Conservation (phyloP, 2,113 vertebrate species). For the Symphodus melops region DNA sequence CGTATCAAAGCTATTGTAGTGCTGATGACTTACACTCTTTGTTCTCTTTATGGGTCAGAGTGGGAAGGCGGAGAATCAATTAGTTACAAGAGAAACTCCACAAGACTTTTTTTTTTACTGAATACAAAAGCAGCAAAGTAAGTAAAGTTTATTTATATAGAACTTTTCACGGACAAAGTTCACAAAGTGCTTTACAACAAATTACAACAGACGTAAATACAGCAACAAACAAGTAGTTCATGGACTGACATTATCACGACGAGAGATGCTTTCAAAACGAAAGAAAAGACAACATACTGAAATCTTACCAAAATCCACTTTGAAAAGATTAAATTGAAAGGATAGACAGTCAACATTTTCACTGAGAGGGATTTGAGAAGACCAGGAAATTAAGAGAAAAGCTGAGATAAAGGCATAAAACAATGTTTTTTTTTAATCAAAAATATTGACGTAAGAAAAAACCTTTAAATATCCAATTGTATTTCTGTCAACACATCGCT, state of each 20-base stretch:
- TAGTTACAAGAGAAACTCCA: background rate
- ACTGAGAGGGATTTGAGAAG: background rate
- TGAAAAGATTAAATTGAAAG: too few species aligned
- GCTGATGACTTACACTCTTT: slow-evolving; percentile 46
- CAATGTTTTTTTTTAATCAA: too few species aligned
- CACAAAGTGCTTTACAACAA: too few species aligned
- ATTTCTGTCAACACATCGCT: background rate
- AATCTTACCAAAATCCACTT: background rate
- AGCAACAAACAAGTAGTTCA: too few species aligned
- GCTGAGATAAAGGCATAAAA: background rate
- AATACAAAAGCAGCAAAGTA: background rate
- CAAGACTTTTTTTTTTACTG: background rate
- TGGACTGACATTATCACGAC: too few species aligned
- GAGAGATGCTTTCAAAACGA: slow-evolving; percentile 7
- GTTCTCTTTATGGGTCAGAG: slow-evolving; percentile 41
- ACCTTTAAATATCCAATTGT: too few species aligned
- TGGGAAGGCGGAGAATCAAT: slow-evolving; percentile 52
- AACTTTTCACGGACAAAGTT: too few species aligned
- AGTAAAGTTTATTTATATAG: too few species aligned
- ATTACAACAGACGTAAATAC: too few species aligned
- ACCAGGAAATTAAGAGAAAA: background rate
- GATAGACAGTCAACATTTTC: too few species aligned
- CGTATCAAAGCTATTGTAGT: slow-evolving; percentile 49
- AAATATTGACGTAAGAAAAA: too few species aligned
- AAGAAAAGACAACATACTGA: background rate